Percentiles rank a stretch among this genome's conserved stretches.
Evolutionary conservation across 30 jellyfish, hydroid and myxozoan species (phyloP).

Genomic region (Chrysaora quinquecirrha): DNA sequence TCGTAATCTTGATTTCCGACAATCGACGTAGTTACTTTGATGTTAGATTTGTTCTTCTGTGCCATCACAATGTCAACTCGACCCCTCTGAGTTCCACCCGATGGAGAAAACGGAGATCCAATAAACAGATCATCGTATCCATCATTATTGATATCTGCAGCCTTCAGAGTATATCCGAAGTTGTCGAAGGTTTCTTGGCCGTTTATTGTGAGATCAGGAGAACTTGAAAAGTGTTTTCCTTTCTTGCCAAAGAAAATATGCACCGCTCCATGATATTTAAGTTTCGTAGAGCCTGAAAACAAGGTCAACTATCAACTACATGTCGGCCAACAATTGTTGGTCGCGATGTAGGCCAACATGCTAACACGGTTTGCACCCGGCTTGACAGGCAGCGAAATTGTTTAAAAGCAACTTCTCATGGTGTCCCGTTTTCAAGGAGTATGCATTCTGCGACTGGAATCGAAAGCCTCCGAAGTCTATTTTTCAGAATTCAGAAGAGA

Average conservation of each 20-base stretch:
- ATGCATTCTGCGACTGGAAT: too few species aligned
- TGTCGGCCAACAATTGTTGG: background rate
- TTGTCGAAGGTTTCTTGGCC: slow-evolving; percentile 66
- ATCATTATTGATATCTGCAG: slow-evolving; percentile 62
- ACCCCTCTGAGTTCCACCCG: slow-evolving; percentile 74
- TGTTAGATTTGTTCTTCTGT: background rate
- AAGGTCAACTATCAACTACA: too few species aligned
- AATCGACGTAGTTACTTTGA: slow-evolving; percentile 12
- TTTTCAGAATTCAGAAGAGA: too few species aligned
- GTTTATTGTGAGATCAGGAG: slow-evolving; percentile 45
- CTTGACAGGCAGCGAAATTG: too few species aligned
- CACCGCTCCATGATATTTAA: slow-evolving; percentile 75
- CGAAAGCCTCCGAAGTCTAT: too few species aligned
- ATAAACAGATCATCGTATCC: slow-evolving; percentile 69
- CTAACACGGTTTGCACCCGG: too few species aligned
- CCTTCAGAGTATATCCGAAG: slow-evolving; percentile 65
- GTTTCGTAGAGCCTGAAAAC: slow-evolving; percentile 67
- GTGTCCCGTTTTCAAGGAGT: too few species aligned
- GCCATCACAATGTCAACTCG: slow-evolving; percentile 60
- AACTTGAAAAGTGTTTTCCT: slow-evolving; percentile 22
- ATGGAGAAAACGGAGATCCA: slow-evolving; percentile 73
- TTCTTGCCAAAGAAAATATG: slow-evolving; percentile 63
- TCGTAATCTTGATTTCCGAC: slow-evolving; percentile 65
- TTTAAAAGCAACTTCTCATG: too few species aligned
- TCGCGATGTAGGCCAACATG: too few species aligned